Evolutionary conservation across 2,888 invertebrate genomes (phyloP), one percentile per base, ranked within the genome.

Genomic region (Morpho helenor): DNA sequence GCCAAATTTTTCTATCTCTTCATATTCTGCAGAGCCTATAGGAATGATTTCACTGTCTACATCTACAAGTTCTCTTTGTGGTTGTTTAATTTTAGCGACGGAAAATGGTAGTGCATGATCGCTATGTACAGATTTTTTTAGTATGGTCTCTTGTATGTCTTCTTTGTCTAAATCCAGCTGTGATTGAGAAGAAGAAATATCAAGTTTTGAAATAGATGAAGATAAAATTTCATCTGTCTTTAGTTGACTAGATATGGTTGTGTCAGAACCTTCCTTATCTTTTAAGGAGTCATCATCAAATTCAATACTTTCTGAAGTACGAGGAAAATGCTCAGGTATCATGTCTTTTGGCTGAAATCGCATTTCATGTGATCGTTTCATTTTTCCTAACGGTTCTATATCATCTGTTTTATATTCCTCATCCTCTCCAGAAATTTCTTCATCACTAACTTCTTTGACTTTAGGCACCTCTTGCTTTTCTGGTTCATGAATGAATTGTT

Each of bases 291-390:
- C 83, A 50, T 88, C 86, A 55, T 88, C 88, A 51, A 82, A 62
- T 59, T 91, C 90, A 52, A 82, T 77, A 65, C 85, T 89, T 64
- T 89, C 91, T 23, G 89, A 78, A 41, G 80, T 83, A n/a, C 74
- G 60, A 22, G 84, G 87, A 60, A 90, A 90, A 71, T 82, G 80
- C 62, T 92, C 92, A 7, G 87, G 87, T 45, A 91, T 80, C 71
- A 92, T 82, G 49, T 92, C 86, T 63, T 90, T 91, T 4, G 95
- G 95, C 69, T 93, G 94, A 76, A 97, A 97, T 61, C 96, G 95
- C 97, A 97, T 97, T 89, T 97, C 97, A 69, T 96, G 95, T 0
- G 97, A 97, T 61, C 97, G 91, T 77, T 97, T 97, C 97, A 97
- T 97, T 75, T 93, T 93, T 39, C 93, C 91, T n/a, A 92, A 84